These are phyloP conservation scores for Eospalax fontanierii DNA, from an alignment of 2,797 vertebrate genomes.

Conservation along the genomic window DNA sequence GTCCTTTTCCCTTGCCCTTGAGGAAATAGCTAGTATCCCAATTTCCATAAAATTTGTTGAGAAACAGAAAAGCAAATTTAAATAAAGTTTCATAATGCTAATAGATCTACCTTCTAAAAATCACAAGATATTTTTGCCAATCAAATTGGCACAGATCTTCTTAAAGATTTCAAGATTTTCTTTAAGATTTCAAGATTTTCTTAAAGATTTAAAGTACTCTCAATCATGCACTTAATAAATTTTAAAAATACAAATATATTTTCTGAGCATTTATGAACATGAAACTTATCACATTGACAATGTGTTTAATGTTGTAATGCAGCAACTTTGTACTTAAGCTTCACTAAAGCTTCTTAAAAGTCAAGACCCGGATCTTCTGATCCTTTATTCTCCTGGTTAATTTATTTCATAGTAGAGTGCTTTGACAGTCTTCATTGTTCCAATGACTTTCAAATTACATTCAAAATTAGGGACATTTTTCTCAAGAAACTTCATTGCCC, in stretches of 20 bases:
- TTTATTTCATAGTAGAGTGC: constrained; percentile 58
- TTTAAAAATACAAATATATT: background rate
- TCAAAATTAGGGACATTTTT: constrained; percentile 75
- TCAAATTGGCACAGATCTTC: background rate
- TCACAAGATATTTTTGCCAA: background rate
- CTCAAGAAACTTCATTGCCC: constrained; percentile 44
- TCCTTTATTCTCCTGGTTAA: constrained; percentile 63
- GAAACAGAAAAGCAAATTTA: constrained; percentile 51
- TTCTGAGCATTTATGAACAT: constrained; percentile 24
- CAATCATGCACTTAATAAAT: background rate
- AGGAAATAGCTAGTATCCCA: constrained; percentile 50
- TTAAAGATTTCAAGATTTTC: constrained; percentile 44
- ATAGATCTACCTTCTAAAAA: constrained; percentile 19
- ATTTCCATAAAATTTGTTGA: constrained; percentile 55
- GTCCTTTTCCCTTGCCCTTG: constrained; percentile 5
- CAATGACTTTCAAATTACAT: constrained; percentile 69
- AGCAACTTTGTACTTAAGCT: background rate
- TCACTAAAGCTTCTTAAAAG: constrained; percentile 26
- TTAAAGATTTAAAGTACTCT: constrained; percentile 20
- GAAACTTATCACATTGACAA: constrained; percentile 28
- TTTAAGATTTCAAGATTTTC: constrained; percentile 44
- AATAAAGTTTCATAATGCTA: constrained; percentile 22
- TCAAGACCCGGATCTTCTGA: constrained; percentile 54
- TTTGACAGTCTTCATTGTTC: constrained; percentile 64
- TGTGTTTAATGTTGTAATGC: background rate